phyloP scores from a whole-genome alignment of 2,113 vertebrate genomes.

The Eidolon helvum region DNA sequence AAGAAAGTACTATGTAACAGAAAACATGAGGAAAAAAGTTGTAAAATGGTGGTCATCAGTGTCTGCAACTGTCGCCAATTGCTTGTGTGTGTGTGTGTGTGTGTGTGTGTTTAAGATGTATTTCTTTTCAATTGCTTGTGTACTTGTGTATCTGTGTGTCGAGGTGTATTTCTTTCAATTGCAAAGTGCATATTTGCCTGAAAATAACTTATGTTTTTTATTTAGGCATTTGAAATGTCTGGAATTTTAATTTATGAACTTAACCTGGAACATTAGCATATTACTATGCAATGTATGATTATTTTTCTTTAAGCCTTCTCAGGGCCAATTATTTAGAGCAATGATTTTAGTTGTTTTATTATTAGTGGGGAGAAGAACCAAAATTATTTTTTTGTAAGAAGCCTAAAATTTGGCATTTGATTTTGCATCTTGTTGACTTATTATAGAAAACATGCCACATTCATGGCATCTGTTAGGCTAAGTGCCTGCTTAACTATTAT shows the following conservation, averaged over 20 bases:
- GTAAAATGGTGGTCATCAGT: background rate
- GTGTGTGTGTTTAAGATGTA: no score
- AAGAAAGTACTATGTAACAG: background rate
- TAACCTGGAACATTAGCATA: background rate
- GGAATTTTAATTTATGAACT: background rate
- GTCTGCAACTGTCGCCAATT: background rate
- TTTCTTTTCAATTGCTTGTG: background rate
- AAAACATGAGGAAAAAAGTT: background rate
- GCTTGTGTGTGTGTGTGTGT: no score
- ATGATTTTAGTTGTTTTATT: background rate
- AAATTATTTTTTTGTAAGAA: background rate
- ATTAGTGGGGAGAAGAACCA: background rate
- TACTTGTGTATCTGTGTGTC: background rate
- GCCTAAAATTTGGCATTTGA: background rate
- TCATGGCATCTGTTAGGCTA: background rate
- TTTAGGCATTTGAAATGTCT: background rate
- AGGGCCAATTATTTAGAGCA: background rate
- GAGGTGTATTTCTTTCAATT: background rate
- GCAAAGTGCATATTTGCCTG: background rate
- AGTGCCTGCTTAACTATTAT: background rate
- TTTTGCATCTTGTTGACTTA: background rate
- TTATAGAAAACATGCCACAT: background rate
- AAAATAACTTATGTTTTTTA: background rate
- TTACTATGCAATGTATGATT: background rate
- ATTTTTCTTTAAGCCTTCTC: background rate